Evolutionary conservation across 2,113 vertebrate species (phyloP), one percentile per base, ranked within the genome.

Genomic region (Sinosuthora webbiana): DNA sequence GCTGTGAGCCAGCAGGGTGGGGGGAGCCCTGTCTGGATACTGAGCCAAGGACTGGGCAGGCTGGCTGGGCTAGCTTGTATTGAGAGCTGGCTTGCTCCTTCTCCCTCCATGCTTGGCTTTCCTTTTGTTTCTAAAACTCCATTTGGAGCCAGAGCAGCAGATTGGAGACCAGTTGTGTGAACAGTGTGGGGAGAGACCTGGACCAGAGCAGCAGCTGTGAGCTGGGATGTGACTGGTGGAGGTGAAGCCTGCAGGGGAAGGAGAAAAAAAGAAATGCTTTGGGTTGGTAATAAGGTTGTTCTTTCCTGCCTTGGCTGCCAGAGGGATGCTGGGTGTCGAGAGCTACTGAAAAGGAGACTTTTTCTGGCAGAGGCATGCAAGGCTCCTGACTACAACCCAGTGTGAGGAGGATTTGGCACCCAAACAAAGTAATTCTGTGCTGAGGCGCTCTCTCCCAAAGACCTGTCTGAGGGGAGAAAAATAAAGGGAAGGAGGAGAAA

Each of bases 11-110:
- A 89, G 73, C 41, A 65, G 83, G 59, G 11, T 6, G 20, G 37
- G 20, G 30, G 44, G 9, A 81, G 20, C 41, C 0, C 0, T 49
- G 45, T 37, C 37, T 41, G 0, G 0, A 8, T 53, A 15, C 0
- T 0, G 37, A 59, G 80, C 87, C 0, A 1, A 55, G 55, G 28
- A 12, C 31, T 6, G 7, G 56, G 47, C 30, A 22, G 80, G 37
- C 57, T 82, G 49, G 47, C 56, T 33, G 37, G 7, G 42, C 67
- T 83, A 2, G 7, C 63, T 77, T 9, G 2, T 31, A 7, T 4
- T 7, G 2, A 55, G 49, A 79, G 57, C 23, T 37, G 44, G 11
- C 67, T 15, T 86, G 37, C 39, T 80, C 6, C 0, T 86, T 60
- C 55, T 83, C 63, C 21, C 23, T 45, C 73, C 2, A 0, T 74